Evolutionary conservation across 2,113 vertebrate species (phyloP).

Genomic region (Syngnathus scovelli): DNA sequence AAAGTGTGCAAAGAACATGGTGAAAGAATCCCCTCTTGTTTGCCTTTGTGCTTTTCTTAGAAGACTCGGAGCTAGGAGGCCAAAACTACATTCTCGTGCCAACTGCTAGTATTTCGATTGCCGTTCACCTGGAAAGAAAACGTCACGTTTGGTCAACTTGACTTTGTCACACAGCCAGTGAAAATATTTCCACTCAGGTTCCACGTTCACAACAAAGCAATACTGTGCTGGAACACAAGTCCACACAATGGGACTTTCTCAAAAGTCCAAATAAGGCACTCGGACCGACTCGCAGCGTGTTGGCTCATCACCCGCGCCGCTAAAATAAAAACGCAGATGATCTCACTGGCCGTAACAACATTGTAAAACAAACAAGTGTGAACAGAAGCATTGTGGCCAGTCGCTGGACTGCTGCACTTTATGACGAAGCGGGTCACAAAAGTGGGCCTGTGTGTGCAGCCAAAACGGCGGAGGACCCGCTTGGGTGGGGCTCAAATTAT

Average conservation of each 20-base stretch:
- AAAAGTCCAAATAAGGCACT: constrained; percentile 12
- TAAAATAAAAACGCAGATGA: constrained; percentile 32
- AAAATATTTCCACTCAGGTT: constrained; percentile 36
- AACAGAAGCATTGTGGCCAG: constrained; percentile 60
- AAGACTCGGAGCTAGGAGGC: neutral
- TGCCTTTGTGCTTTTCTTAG: constrained; percentile 23
- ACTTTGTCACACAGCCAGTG: constrained; percentile 2
- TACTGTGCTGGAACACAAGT: constrained; percentile 11
- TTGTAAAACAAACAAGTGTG: constrained; percentile 53
- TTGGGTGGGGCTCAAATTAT: constrained; percentile 56
- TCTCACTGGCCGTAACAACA: constrained; percentile 41
- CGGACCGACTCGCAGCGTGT: constrained; percentile 11
- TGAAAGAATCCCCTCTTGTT: constrained; percentile 50
- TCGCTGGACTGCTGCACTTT: constrained; percentile 46
- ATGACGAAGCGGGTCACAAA: constrained; percentile 48
- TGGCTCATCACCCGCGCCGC: constrained; percentile 22
- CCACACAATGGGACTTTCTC: constrained; percentile 25
- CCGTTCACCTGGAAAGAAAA: constrained; percentile 1
- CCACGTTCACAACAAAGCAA: constrained; percentile 26
- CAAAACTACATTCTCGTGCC: too few species aligned
- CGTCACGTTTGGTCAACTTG: neutral
- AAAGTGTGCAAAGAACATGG: constrained; percentile 19
- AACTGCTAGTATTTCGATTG: neutral
- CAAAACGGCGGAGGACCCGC: constrained; percentile 38
- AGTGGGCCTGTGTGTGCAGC: constrained; percentile 55